phyloP scores from a whole-genome alignment of 1,140 invertebrate species.

The Aporrectodea caliginosa region DNA sequence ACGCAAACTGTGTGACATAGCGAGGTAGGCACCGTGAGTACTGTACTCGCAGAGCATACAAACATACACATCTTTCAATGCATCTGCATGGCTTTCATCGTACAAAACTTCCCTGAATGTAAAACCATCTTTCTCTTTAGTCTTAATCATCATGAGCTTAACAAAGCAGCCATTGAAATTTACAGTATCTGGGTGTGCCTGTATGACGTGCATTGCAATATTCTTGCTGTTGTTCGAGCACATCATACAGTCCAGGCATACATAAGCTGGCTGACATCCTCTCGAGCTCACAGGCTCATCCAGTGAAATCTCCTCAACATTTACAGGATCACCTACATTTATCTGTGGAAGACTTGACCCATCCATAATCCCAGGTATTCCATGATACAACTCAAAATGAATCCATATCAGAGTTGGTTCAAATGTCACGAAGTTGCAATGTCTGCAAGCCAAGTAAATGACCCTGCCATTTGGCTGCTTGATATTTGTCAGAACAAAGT shows the following conservation, averaged over 20 bases:
- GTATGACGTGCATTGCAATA: background rate
- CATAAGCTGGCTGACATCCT: background rate
- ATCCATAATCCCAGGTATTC: background rate
- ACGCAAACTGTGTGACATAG: background rate
- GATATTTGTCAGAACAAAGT: background rate
- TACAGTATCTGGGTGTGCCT: background rate
- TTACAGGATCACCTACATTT: background rate
- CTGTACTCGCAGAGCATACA: background rate
- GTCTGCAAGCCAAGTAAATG: background rate
- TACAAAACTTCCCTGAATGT: background rate
- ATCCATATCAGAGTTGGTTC: background rate
- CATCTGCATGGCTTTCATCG: background rate
- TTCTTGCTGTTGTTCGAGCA: background rate
- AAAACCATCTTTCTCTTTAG: background rate
- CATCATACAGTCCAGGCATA: background rate
- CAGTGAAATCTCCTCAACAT: background rate
- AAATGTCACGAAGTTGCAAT: background rate
- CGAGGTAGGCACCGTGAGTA: background rate
- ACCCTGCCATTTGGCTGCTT: background rate
- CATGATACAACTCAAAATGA: background rate
- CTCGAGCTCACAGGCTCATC: background rate
- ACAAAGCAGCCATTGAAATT: background rate
- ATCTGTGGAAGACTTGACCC: background rate
- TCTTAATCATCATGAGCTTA: background rate
- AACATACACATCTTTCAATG: background rate